Evolutionary conservation across 30 jellyfish, hydroid and myxozoan species (phyloP), one percentile per base, ranked within the genome.

Genomic region (Hydra vulgaris): DNA sequence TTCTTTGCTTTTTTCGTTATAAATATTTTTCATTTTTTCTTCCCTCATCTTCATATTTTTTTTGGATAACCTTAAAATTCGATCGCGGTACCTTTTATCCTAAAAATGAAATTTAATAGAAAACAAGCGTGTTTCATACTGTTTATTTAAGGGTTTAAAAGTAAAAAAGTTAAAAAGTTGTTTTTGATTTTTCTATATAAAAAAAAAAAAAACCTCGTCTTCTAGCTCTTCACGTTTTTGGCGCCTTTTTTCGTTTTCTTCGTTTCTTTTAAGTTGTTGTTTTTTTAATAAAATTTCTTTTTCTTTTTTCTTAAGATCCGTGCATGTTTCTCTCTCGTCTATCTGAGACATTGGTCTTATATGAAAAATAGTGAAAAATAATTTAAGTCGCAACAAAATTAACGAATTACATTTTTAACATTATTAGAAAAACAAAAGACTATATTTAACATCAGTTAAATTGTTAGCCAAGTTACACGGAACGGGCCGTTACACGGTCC

Each of bases 241-340:
- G 0, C 25, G 26, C 23, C 25, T 80, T 12, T 68, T 69, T 53
- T 78, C 90, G n/a, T 79, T 81, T 70, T 89, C 95, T 8, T 56
- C 27, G 15, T 76, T 81, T 56, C 89, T 72, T 24, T 25, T 55
- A 71, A 71, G 76, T 56, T 82, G 53, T 25, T 52, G 73, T 82
- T 79, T 25, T 70, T 25, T 71, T 22, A 55, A 71, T 81, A 27
- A 18, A 8, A 66, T 21, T 12, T 70, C 76, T 74, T 54, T 82
- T 20, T 80, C 77, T 71, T 74, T 82, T 26, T 88, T 72, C 72
- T 61, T 52, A 25, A 70, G 80, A 56, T 85, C 96, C 0, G 66
- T 89, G 76, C 40, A 23, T 27, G 56, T 24, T 55, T 79, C 74
- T 18, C 83, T 88, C 19, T 74, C 88, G 54, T 81, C 95, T 81